A percentile compares a stretch with the other conserved stretches of the same genome.
Evolutionary conservation across 2,888 invertebrate species (phyloP).

Genomic region (Laspeyria flexula): DNA sequence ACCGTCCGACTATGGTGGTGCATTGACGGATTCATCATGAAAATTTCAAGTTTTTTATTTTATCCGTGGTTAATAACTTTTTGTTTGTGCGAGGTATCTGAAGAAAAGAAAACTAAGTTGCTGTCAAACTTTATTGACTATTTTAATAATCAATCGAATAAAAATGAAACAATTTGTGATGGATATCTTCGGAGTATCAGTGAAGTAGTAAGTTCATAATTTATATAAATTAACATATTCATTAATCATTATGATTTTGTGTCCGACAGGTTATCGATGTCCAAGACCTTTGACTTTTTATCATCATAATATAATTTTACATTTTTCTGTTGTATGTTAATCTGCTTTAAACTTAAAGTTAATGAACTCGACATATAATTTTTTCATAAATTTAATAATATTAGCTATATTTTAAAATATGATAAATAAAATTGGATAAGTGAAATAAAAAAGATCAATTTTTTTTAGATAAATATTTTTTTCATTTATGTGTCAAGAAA

Average conservation of each 20-base stretch:
- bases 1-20: slow-evolving; percentile 56
- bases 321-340: background rate
- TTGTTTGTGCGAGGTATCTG: slow-evolving; percentile 61
- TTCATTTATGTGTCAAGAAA: no score
- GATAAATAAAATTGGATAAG: no score
- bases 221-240: slow-evolving; percentile 10
- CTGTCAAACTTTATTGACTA: slow-evolving; percentile 73
- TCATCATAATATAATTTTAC: background rate
- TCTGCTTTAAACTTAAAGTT: no score
- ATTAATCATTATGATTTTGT: slow-evolving; percentile 1
- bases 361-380: no score
- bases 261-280: slow-evolving; percentile 40
- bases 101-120: slow-evolving; percentile 58
- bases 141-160: slow-evolving; percentile 79
- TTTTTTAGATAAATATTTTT: no score
- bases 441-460: no score
- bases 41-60: slow-evolving; percentile 48
- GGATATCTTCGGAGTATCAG: slow-evolving; percentile 73
- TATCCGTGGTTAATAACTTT: slow-evolving; percentile 48
- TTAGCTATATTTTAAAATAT: no score
- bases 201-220: slow-evolving; percentile 70
- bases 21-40: slow-evolving; percentile 60
- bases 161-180: slow-evolving; percentile 74
- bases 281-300: slow-evolving; percentile 23
- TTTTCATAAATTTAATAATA: no score